Conservation (phyloP, 2,888 invertebrate species). For the Xylocampa areola region DNA sequence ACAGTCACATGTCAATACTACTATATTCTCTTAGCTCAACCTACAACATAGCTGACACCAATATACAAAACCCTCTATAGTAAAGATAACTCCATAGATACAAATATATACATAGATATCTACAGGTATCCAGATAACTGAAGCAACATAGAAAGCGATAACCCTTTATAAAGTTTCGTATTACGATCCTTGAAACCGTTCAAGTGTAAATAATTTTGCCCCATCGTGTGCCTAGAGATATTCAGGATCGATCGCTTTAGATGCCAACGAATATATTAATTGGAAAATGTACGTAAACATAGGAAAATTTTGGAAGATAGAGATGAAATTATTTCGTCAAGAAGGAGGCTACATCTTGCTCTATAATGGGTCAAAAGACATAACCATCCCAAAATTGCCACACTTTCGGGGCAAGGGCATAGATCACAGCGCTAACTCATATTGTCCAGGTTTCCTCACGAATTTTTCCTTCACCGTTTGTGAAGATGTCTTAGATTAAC, state of each 20-base stretch:
- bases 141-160: slow-evolving; percentile 39
- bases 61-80: neutral
- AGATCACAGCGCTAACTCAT: too few relatives aligned
- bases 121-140: slow-evolving; percentile 16
- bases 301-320: too few relatives aligned
- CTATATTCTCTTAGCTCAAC: neutral
- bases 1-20: too few relatives aligned
- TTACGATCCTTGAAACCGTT: slow-evolving; percentile 59
- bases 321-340: too few relatives aligned
- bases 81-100: neutral
- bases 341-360: too few relatives aligned
- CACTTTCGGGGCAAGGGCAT: too few relatives aligned
- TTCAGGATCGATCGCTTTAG: slow-evolving; percentile 40
- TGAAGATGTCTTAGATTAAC: too few relatives aligned
- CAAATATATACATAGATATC: slow-evolving; percentile 1
- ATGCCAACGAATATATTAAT: slow-evolving; percentile 34
- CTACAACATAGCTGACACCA: neutral
- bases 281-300: slow-evolving; percentile 33
- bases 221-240: slow-evolving; percentile 45
- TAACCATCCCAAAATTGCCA: too few relatives aligned
- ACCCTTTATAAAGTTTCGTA: slow-evolving; percentile 51
- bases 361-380: too few relatives aligned
- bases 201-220: slow-evolving; percentile 52
- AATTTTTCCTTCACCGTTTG: too few relatives aligned
- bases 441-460: too few relatives aligned